These are phyloP conservation scores for Myrmecophaga tridactyla DNA, from an alignment of 2,113 vertebrate species.

Conservation along the genomic window DNA sequence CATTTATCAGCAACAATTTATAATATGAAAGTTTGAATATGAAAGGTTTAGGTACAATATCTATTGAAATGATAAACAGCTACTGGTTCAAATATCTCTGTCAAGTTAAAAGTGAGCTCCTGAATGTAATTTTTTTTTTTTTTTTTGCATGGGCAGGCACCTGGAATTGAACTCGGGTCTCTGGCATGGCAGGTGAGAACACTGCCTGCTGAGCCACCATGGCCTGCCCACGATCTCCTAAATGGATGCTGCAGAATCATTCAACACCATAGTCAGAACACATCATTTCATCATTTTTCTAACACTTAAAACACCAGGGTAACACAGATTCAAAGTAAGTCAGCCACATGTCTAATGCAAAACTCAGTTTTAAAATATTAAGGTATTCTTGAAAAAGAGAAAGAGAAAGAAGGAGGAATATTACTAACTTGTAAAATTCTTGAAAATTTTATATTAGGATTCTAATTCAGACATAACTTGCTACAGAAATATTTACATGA, in stretches of 20 bases:
- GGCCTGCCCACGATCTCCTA: no score
- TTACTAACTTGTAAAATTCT: not conserved
- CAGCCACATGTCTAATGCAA: constrained; percentile 36
- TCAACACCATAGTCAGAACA: constrained; percentile 55
- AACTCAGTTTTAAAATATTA: not conserved
- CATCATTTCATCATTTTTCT: constrained; percentile 69
- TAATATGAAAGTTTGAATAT: constrained; percentile 76
- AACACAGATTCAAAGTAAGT: constrained; percentile 63
- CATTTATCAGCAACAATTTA: constrained; percentile 70
- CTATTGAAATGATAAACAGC: constrained; percentile 82
- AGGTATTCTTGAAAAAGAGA: not conserved
- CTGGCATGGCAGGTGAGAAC: no score
- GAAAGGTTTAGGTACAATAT: constrained; percentile 79
- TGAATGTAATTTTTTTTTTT: no score
- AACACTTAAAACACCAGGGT: constrained; percentile 24
- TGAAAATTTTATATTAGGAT: not conserved
- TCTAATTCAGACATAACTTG: not conserved
- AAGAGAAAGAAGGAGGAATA: not conserved
- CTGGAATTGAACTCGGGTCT: no score
- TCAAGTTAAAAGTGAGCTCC: constrained; percentile 81
- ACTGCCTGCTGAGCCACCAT: no score
- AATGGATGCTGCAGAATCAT: constrained; percentile 68
- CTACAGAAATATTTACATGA: not conserved
- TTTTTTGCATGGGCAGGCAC: no score
- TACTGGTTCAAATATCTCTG: constrained; percentile 84